Evolutionary conservation across 2,888 invertebrate genomes (phyloP), one percentile per base, ranked within the genome.

Genomic region (Acrobasis repandana): DNA sequence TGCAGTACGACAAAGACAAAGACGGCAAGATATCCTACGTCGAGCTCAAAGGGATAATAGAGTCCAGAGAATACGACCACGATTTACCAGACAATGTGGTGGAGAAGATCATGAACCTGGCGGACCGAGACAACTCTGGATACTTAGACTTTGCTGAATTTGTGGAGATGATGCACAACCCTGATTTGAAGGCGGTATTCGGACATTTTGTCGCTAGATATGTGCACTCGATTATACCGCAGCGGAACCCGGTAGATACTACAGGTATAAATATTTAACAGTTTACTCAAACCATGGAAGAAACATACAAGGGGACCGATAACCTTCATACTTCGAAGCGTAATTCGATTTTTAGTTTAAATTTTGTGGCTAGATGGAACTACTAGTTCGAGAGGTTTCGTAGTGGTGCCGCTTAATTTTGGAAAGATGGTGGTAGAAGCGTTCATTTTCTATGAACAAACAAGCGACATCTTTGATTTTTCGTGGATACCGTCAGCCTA

Each of bases 61-160:
- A 93, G 36, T 93, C 93, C 1, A 74, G 94, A 65, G 93, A 93
- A 56, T 94, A 94, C 77, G 93, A 93, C 56, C 93, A 94, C 65
- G 96, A 96, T 67, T 93, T 96, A 49, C 96, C 96, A 0, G 90
- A 93, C 47, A 92, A 94, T 63, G 93, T 95, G 38, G 94, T 95
- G 5, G 92, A 93, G 59, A 94, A 94, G 79, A 95, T 97, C 67
- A 93, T 96, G 89, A 82, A 83, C 6, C 88, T 94, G 58, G 94
- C 94, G 0, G 97, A 97, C 82, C 68, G 79, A 9, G 90, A 92
- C 67, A 88, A 93, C 72, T 95, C 95, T 50, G 95, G 95, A 4
- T 93, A 93, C 69, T 85, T 96, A 60, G 95, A 95, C 75, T 95
- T 95, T 73, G 89, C 93, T 18, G 96, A 96, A 86, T 96, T 96